Evolutionary conservation across 2,113 vertebrate species (phyloP).

Genomic region (Lepus americanus): DNA sequence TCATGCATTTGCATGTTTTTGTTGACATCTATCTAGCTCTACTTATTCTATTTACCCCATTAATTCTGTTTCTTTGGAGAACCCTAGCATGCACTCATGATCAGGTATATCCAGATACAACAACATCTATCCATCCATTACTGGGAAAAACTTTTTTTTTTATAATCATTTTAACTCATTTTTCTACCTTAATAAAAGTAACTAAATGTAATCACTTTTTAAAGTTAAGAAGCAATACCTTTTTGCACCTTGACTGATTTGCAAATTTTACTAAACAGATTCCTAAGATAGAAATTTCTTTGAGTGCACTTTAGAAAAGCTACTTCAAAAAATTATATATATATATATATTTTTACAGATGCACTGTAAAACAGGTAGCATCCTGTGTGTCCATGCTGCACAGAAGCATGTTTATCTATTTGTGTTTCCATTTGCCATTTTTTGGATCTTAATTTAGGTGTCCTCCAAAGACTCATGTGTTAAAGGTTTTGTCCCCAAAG

Average conservation of each 20-base stretch:
- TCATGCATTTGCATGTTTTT: too few species aligned
- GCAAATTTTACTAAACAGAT: background rate
- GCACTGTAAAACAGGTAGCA: background rate
- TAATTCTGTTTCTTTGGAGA: background rate
- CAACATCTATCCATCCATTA: background rate
- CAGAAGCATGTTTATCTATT: background rate
- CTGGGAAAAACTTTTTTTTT: too few species aligned
- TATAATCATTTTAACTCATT: background rate
- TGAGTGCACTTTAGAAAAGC: background rate
- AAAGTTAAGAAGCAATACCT: background rate
- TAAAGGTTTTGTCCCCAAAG: too few species aligned
- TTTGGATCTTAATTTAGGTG: too few species aligned
- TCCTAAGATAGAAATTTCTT: background rate
- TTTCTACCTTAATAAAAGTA: background rate
- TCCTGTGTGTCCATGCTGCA: too few species aligned
- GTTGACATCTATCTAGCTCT: background rate
- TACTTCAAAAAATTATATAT: background rate
- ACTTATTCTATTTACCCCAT: background rate
- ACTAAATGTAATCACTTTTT: constrained; percentile 28
- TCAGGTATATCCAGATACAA: background rate
- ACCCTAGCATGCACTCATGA: background rate
- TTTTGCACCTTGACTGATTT: background rate
- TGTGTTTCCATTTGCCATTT: background rate
- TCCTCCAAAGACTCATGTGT: too few species aligned
- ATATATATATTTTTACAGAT: too few species aligned